Evolutionary conservation across 2,888 invertebrate species (phyloP).

Genomic region (Aelia acuminata): DNA sequence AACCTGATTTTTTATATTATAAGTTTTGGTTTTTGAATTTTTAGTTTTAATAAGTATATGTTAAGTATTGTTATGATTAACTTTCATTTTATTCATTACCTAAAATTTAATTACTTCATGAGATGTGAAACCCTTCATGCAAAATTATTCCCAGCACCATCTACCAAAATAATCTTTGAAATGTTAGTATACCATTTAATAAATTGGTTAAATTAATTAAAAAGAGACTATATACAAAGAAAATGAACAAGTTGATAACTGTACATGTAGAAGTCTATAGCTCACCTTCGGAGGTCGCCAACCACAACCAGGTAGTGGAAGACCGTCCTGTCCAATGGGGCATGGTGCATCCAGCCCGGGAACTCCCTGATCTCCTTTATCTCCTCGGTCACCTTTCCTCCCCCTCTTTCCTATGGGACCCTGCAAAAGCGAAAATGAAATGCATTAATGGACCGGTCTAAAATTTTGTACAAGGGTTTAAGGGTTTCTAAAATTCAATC

Average conservation of each 20-base stretch:
- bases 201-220: background rate
- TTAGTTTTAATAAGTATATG: no score
- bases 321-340: conserved; percentile 94
- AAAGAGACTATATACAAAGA: background rate
- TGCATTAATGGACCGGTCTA: background rate
- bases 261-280: background rate
- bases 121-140: background rate
- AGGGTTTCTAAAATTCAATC: background rate
- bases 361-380: conserved; percentile 95
- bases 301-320: conserved; percentile 96
- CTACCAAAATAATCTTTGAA: background rate
- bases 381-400: conserved; percentile 91
- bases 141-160: background rate
- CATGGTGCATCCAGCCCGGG: conserved; percentile 99
- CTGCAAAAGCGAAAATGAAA: conserved; percentile 71
- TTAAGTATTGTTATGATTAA: background rate
- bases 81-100: background rate
- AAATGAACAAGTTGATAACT: background rate
- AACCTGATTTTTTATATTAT: no score
- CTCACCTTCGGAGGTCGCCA: conserved; percentile 90
- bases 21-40: no score
- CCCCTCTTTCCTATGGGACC: conserved; percentile 92
- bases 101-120: background rate
- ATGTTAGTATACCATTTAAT: background rate
- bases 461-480: background rate